Conservation (phyloP, 2,797 vertebrate species). For the Psittacula echo region DNA sequence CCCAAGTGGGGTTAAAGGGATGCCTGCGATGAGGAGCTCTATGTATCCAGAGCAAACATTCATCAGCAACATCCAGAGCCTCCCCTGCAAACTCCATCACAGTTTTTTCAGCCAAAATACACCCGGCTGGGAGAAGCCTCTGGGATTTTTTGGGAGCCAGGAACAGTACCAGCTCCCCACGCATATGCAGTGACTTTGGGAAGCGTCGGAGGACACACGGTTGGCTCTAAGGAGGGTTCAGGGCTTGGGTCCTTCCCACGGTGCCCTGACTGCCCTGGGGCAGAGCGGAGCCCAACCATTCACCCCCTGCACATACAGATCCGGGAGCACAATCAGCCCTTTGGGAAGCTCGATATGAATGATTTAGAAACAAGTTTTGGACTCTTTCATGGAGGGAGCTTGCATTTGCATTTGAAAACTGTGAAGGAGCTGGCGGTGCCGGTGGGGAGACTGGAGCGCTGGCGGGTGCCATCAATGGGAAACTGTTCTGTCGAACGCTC, state of each 20-base stretch:
- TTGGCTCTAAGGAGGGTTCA: not conserved
- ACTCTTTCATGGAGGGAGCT: not conserved
- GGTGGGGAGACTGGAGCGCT: not conserved
- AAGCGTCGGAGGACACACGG: fast-evolving
- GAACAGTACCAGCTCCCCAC: not conserved
- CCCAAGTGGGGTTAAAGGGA: not conserved
- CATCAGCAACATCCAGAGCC: not conserved
- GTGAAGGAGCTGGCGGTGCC: not conserved
- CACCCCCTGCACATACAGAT: not conserved
- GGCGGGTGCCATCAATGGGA: constrained; percentile 35
- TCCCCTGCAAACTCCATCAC: not conserved
- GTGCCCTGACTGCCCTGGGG: not conserved
- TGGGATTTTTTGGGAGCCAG: not conserved
- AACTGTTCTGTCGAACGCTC: not conserved
- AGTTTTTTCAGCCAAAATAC: not conserved
- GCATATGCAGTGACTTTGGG: not conserved
- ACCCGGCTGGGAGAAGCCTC: not conserved
- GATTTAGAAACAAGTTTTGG: not conserved
- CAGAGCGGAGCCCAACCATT: not conserved
- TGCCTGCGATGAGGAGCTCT: not conserved
- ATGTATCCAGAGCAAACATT: fast-evolving
- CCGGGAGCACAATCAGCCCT: not conserved
- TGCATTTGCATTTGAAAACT: constrained; percentile 61
- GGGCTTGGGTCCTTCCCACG: not conserved
- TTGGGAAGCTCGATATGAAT: not conserved